These are phyloP conservation scores for Choloepus hoffmanni DNA, from an alignment of 2,113 vertebrate genomes.

Conservation along the genomic window DNA sequence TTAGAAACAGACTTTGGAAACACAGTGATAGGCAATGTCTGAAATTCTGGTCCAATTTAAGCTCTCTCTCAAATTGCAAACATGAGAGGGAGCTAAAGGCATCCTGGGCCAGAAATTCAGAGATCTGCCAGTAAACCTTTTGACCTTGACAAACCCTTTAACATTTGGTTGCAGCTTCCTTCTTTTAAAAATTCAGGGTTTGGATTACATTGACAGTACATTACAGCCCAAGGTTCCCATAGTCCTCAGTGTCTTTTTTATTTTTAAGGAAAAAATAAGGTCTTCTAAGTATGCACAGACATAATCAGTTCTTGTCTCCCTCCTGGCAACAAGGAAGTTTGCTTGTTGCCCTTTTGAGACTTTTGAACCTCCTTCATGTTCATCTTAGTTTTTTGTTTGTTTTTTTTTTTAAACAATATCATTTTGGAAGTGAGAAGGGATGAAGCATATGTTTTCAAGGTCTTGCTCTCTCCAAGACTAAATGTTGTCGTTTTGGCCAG, in stretches of 20 bases:
- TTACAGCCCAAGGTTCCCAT: not conserved
- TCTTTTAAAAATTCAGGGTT: slow-evolving; percentile 34
- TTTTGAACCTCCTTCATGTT: slow-evolving; percentile 27
- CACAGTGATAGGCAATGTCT: not conserved
- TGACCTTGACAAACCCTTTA: not conserved
- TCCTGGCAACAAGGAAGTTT: not conserved
- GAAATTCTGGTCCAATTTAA: not conserved
- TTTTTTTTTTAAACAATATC: not conserved
- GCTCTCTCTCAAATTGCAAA: slow-evolving; percentile 1
- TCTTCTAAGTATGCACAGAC: not conserved
- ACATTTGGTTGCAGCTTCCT: not conserved
- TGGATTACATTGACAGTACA: slow-evolving; percentile 13
- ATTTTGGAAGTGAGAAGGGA: slow-evolving; percentile 1
- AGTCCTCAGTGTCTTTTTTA: not conserved
- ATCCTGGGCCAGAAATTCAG: slow-evolving; percentile 24
- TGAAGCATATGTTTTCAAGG: not conserved
- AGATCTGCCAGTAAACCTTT: not conserved
- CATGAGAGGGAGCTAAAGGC: not conserved
- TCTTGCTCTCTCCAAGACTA: not conserved
- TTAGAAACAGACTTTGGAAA: slow-evolving; percentile 40
- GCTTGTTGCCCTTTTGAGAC: slow-evolving; percentile 6
- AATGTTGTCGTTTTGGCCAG: not conserved
- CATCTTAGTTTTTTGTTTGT: not conserved
- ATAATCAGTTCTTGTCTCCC: not conserved
- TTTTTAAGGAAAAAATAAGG: not conserved